A percentile compares a stretch with the other conserved stretches of the same genome.
These are phyloP conservation scores for Scalopus aquaticus DNA, from an alignment of 2,113 vertebrate species.

Conservation along the genomic window DNA sequence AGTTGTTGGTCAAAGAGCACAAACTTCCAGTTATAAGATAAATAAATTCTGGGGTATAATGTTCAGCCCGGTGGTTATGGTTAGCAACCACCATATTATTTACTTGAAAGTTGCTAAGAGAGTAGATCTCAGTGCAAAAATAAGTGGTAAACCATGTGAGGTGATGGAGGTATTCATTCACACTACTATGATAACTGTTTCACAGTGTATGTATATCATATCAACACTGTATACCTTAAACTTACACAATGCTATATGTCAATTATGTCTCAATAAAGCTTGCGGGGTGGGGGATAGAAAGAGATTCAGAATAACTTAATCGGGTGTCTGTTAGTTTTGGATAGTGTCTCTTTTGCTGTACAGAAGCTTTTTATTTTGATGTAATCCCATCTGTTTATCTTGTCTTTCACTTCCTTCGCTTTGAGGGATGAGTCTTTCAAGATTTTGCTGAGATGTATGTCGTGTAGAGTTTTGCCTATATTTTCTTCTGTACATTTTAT, in stretches of 20 bases:
- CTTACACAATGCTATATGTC: background rate
- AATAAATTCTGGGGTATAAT: background rate
- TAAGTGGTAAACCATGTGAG: background rate
- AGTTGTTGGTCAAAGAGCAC: background rate
- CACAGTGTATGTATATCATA: background rate
- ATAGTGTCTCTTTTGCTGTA: too few species aligned
- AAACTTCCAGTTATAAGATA: background rate
- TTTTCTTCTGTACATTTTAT: too few species aligned
- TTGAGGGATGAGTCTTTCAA: too few species aligned
- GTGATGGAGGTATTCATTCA: background rate
- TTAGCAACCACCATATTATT: background rate
- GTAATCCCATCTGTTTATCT: too few species aligned
- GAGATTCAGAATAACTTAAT: background rate
- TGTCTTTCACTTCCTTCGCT: too few species aligned
- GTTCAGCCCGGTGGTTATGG: background rate
- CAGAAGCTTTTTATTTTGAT: too few species aligned
- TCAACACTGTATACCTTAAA: background rate
- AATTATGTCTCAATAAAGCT: background rate
- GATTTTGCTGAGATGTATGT: too few species aligned
- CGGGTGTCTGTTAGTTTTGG: too few species aligned
- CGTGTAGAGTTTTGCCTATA: too few species aligned
- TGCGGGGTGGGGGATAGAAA: background rate
- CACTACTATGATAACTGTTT: background rate
- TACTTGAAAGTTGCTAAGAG: background rate
- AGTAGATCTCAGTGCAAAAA: background rate